Conservation (phyloP, 2,113 vertebrate species). For the Ornithorhynchus anatinus region DNA sequence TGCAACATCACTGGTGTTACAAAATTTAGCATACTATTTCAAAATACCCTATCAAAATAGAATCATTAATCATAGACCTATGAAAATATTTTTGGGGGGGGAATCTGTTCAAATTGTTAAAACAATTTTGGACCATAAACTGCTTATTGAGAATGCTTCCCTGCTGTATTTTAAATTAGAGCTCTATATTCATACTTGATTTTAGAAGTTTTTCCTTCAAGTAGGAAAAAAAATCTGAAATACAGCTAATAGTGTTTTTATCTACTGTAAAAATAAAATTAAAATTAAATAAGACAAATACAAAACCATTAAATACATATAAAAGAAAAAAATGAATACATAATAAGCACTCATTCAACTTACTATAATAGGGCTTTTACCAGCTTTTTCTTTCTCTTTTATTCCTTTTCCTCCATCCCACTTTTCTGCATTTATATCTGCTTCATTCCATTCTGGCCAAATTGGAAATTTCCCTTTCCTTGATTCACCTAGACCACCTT, state of each 20-base stretch:
- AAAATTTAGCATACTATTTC: background rate
- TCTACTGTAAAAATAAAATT: too few relatives aligned
- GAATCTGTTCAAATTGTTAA: background rate
- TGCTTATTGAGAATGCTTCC: too few relatives aligned
- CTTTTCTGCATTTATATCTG: conserved; percentile 86
- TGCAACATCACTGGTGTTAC: too few relatives aligned
- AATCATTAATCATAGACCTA: too few relatives aligned
- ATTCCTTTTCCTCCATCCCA: conserved; percentile 80
- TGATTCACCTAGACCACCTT: conserved; percentile 30
- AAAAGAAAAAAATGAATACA: background rate
- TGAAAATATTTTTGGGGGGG: background rate
- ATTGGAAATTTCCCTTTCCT: conserved; percentile 70
- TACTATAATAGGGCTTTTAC: conserved; percentile 71
- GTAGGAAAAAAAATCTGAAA: too few relatives aligned
- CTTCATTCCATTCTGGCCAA: conserved; percentile 93
- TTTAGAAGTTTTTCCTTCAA: too few relatives aligned
- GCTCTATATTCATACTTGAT: too few relatives aligned
- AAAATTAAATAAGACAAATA: too few relatives aligned
- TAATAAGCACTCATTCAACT: conserved; percentile 41
- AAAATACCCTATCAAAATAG: background rate
- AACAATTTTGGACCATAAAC: background rate
- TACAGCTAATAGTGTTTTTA: too few relatives aligned
- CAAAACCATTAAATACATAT: background rate
- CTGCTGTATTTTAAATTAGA: too few relatives aligned
- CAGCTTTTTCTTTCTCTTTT: conserved; percentile 80